Conservation (phyloP, 2,797 vertebrate genomes). For the Sebastes taczanowskii region DNA sequence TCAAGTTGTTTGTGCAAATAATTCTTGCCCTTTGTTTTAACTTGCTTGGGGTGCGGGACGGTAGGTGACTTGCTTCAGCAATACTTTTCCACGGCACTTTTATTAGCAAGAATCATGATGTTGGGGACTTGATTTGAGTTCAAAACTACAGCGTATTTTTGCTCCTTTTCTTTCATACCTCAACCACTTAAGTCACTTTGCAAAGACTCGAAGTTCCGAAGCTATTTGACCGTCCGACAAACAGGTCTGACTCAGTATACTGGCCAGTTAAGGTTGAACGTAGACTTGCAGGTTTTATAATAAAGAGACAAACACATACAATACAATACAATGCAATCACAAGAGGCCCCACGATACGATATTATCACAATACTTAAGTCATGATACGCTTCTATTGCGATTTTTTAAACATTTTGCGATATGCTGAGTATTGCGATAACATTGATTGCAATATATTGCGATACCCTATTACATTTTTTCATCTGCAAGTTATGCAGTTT, state of each 20-base stretch:
- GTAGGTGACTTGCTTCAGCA: slow-evolving; percentile 14
- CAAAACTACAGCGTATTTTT: background rate
- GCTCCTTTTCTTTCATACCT: background rate
- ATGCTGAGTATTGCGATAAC: too few relatives aligned
- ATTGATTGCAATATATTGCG: too few relatives aligned
- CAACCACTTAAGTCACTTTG: background rate
- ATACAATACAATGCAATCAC: too few relatives aligned
- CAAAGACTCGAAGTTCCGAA: background rate
- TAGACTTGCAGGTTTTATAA: background rate
- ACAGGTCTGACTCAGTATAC: background rate
- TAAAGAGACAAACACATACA: background rate
- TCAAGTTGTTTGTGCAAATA: slow-evolving; percentile 57
- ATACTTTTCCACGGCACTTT: background rate
- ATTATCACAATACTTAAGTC: too few relatives aligned
- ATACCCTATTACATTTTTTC: too few relatives aligned
- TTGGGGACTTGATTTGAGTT: background rate
- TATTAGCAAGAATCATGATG: background rate
- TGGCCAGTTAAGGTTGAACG: background rate
- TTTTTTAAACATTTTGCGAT: too few relatives aligned
- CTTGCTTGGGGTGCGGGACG: background rate
- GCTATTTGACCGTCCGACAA: too few relatives aligned
- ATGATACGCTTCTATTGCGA: accelerated
- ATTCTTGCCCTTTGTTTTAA: slow-evolving; percentile 41
- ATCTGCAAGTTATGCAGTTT: too few relatives aligned
- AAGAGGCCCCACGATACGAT: too few relatives aligned